Percentiles rank a stretch among this genome's conserved stretches.
Conservation (phyloP, 2,113 vertebrate species). For the Halcyon senegalensis region DNA sequence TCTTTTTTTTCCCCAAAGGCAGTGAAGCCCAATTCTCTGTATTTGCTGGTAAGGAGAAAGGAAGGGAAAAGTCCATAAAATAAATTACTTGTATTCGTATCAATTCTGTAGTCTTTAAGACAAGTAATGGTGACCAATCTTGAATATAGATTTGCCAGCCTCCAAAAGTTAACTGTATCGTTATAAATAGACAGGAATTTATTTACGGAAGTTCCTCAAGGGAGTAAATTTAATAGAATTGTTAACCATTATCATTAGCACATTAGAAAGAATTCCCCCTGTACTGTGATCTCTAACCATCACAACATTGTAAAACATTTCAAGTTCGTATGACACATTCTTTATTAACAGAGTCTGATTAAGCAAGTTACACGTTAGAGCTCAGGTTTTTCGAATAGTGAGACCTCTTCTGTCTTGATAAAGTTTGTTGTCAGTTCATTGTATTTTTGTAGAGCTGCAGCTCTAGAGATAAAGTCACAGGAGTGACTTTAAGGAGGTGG, state of each 20-base stretch:
- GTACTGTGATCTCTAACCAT: neutral
- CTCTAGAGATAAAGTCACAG: neutral
- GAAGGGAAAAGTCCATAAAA: neutral
- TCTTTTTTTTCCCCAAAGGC: neutral
- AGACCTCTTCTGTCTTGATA: neutral
- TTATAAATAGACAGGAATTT: neutral
- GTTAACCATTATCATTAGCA: neutral
- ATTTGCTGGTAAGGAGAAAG: rapidly evolving
- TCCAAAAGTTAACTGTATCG: neutral
- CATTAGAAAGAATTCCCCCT: neutral
- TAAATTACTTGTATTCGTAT: neutral
- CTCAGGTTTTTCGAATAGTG: neutral
- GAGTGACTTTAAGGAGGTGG: neutral
- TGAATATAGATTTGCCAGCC: neutral
- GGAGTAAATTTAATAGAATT: neutral
- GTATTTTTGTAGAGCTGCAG: neutral
- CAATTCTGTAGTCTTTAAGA: neutral
- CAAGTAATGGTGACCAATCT: neutral
- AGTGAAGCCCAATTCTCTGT: neutral
- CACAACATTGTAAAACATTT: neutral
- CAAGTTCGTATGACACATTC: neutral
- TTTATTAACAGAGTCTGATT: neutral
- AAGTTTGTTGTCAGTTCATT: neutral
- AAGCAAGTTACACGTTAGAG: neutral
- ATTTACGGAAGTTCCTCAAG: neutral